phyloP scores from a whole-genome alignment of 2,797 vertebrate species.

The Schizopygopsis malacanthus region DNA sequence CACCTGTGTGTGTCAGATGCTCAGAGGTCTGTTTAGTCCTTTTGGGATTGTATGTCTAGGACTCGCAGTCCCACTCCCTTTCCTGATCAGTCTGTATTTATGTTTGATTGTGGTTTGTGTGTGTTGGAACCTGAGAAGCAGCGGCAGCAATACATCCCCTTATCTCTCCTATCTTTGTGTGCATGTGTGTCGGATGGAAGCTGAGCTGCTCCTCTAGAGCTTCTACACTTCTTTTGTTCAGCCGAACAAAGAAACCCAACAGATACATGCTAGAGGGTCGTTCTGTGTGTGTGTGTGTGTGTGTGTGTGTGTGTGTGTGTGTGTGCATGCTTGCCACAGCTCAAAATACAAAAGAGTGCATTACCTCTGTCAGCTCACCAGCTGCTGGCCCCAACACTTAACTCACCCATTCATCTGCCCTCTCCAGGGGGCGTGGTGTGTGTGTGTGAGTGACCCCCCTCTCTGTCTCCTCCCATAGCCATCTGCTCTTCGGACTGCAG shows the following conservation, averaged over 20 bases:
- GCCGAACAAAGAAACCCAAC: constrained; percentile 67
- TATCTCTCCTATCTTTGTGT: constrained; percentile 38
- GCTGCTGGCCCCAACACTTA: constrained; percentile 81
- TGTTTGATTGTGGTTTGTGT: constrained; percentile 23
- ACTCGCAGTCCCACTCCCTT: background rate
- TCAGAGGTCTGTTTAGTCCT: constrained; percentile 24
- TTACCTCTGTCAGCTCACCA: constrained; percentile 76
- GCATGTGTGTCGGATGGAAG: constrained; percentile 52
- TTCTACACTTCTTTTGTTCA: constrained; percentile 70
- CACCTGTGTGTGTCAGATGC: constrained; percentile 21
- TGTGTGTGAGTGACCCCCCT: constrained; percentile 66
- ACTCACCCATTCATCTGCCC: constrained; percentile 78
- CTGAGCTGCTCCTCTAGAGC: constrained; percentile 40
- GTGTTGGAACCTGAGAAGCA: constrained; percentile 10
- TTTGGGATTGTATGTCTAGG: constrained; percentile 30
- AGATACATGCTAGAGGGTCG: constrained; percentile 70
- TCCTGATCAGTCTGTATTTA: constrained; percentile 16
- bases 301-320: constrained; percentile 48
- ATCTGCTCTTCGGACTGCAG: constrained; percentile 78
- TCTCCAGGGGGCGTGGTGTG: constrained; percentile 54
- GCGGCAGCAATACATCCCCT: constrained; percentile 14
- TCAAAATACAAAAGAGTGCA: constrained; percentile 67
- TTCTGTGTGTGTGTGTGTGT: constrained; percentile 50
- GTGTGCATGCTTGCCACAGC: constrained; percentile 56
- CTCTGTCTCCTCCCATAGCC: constrained; percentile 67